Conservation (phyloP, 2,888 invertebrate genomes). For the Aleiodes leptofemur region DNA sequence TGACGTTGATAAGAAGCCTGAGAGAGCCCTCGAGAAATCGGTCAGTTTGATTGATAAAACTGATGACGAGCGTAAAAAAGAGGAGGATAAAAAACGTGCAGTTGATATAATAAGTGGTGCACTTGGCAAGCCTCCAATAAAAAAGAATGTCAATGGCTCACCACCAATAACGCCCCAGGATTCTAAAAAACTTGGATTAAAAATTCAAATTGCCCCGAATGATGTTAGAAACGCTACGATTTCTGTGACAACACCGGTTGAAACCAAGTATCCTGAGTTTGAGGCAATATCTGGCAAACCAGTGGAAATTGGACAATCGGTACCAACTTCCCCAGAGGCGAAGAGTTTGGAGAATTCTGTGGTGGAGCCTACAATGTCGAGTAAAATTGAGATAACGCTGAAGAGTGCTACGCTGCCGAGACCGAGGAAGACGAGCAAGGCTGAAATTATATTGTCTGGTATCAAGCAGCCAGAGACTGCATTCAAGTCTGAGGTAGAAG, state of each 20-base stretch:
- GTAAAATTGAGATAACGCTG: slow-evolving; percentile 81
- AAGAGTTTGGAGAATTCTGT: slow-evolving; percentile 54
- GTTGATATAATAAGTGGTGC: slow-evolving; percentile 71
- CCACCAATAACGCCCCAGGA: slow-evolving; percentile 71
- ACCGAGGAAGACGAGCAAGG: slow-evolving; percentile 79
- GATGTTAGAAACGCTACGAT: slow-evolving; percentile 72
- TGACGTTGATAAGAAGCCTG: slow-evolving; percentile 69
- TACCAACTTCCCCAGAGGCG: slow-evolving; percentile 57
- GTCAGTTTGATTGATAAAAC: slow-evolving; percentile 41
- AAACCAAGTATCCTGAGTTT: slow-evolving; percentile 66
- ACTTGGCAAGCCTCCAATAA: slow-evolving; percentile 67
- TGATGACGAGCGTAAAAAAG: slow-evolving; percentile 60
- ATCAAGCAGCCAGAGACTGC: slow-evolving; percentile 62
- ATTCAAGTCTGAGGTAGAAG: slow-evolving; percentile 71
- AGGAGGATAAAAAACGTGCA: slow-evolving; percentile 70
- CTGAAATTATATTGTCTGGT: slow-evolving; percentile 80
- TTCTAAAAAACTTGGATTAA: slow-evolving; percentile 67
- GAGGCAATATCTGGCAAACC: slow-evolving; percentile 62
- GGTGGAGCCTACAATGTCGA: slow-evolving; percentile 76
- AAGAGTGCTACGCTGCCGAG: slow-evolving; percentile 83
- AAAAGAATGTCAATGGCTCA: slow-evolving; percentile 65
- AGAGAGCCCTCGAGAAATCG: slow-evolving; percentile 63
- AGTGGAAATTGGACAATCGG: slow-evolving; percentile 59
- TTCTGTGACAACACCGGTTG: slow-evolving; percentile 72
- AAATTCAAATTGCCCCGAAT: slow-evolving; percentile 71